Conservation (phyloP, 2,113 vertebrate species). For the Acanthisitta chloris region DNA sequence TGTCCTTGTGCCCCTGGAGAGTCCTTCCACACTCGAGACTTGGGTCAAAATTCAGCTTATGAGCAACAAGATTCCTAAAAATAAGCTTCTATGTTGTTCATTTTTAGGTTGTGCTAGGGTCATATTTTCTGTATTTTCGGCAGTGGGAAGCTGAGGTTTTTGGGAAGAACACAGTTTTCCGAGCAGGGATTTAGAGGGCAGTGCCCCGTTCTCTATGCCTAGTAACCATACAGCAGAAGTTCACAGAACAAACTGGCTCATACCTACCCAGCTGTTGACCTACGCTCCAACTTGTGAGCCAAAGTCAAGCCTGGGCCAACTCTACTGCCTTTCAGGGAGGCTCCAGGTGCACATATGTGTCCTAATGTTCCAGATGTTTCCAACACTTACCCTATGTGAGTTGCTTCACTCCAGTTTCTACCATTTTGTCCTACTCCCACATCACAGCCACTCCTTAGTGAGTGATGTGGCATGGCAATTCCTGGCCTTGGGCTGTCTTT, state of each 20-base stretch:
- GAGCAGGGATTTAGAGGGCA: neutral
- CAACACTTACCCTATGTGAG: accelerated
- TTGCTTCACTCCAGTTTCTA: neutral
- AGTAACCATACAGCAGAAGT: neutral
- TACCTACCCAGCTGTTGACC: neutral
- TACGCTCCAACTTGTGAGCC: neutral
- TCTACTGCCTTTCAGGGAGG: neutral
- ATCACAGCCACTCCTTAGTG: accelerated
- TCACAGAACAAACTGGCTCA: neutral
- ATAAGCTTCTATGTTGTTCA: neutral
- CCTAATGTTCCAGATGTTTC: accelerated
- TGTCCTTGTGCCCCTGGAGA: neutral
- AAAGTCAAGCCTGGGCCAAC: neutral
- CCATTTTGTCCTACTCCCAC: neutral
- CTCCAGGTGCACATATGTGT: accelerated
- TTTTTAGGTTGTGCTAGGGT: neutral
- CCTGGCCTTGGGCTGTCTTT: neutral
- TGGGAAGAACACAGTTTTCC: neutral
- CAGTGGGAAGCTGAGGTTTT: neutral
- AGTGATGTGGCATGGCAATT: accelerated
- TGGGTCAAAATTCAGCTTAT: neutral
- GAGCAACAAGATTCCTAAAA: neutral
- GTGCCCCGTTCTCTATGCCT: neutral
- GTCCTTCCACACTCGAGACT: neutral
- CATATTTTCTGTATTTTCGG: neutral